phyloP scores from a whole-genome alignment of 2,797 vertebrate genomes.

The Pangasius krempfi region DNA sequence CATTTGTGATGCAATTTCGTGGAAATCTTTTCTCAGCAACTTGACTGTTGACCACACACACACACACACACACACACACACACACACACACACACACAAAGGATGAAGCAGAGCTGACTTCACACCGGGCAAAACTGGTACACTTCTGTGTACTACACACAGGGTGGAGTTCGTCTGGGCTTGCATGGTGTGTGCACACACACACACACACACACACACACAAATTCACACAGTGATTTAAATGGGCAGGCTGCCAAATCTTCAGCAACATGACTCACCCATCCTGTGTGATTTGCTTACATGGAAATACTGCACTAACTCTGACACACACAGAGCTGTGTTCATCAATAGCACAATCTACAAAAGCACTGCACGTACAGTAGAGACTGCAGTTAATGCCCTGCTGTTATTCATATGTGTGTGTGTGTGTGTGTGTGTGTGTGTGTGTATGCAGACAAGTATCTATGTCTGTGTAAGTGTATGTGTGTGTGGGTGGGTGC shows the following conservation, averaged over 20 bases:
- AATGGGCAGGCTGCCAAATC: constrained; percentile 45
- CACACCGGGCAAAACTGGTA: constrained; percentile 39
- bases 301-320: constrained; percentile 47
- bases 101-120: constrained; percentile 30
- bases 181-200: constrained; percentile 29
- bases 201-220: constrained; percentile 2
- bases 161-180: constrained; percentile 53
- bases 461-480: neutral
- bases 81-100: constrained; percentile 7
- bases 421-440: neutral
- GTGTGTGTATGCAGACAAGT: neutral
- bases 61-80: constrained; percentile 33
- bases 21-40: constrained; percentile 52
- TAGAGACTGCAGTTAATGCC: neutral
- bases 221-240: constrained; percentile 32
- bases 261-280: constrained; percentile 32
- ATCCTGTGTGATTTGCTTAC: constrained; percentile 47
- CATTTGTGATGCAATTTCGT: constrained; percentile 48
- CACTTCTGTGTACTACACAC: constrained; percentile 19
- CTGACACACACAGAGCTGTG: neutral
- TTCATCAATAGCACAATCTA: constrained; percentile 41
- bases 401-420: neutral
- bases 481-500: neutral
- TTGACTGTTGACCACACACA: constrained; percentile 27
- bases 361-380: neutral